These are phyloP conservation scores for Aspidiotus rigidus DNA, from an alignment of 2,888 invertebrate species.

Conservation along the genomic window DNA sequence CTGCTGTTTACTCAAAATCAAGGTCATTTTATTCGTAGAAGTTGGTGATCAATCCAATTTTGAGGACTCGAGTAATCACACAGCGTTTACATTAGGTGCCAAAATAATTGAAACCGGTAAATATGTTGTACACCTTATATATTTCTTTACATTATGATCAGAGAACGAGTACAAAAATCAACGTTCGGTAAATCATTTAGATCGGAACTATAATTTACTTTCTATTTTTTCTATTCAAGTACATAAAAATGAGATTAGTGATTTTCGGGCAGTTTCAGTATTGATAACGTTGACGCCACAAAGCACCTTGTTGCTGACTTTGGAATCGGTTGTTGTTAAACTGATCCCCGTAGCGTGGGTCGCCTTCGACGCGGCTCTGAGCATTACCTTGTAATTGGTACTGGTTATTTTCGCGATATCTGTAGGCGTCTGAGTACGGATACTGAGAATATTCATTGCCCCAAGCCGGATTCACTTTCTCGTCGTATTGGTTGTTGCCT, in stretches of 20 bases:
- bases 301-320: conserved; percentile 31
- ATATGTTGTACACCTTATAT: conserved; percentile 9
- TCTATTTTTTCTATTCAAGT: no score
- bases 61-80: conserved; percentile 1
- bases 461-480: conserved; percentile 20
- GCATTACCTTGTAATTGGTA: conserved; percentile 30
- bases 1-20: not conserved
- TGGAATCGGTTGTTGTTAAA: conserved; percentile 27
- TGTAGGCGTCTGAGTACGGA: conserved; percentile 25
- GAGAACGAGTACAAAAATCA: no score
- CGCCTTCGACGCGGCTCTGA: conserved; percentile 28
- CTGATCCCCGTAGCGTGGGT: conserved; percentile 23
- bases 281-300: conserved; percentile 28
- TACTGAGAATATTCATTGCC: conserved; percentile 3
- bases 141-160: no score
- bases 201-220: no score
- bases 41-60: no score
- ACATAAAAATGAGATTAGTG: not conserved
- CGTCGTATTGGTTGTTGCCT: conserved; percentile 32
- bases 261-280: conserved; percentile 3
- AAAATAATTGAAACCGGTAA: conserved; percentile 59
- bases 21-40: no score
- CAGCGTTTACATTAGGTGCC: conserved; percentile 44
- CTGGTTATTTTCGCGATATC: conserved; percentile 27
- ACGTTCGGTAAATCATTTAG: no score